Conservation (phyloP, 2,113 vertebrate species). For the Phoxinus phoxinus region DNA sequence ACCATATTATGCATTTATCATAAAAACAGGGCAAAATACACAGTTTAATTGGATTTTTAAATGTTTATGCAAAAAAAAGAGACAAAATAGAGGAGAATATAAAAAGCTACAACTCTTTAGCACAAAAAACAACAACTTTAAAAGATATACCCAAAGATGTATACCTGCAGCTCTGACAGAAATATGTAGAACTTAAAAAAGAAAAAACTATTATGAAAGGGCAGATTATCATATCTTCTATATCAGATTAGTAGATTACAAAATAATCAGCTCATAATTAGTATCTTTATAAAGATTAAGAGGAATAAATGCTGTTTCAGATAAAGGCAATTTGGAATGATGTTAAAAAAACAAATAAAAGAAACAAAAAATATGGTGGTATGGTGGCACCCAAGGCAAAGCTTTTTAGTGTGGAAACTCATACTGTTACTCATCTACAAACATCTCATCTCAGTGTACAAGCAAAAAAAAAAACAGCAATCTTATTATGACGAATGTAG, state of each 20-base stretch:
- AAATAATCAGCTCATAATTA: constrained; percentile 3
- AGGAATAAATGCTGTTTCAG: background rate
- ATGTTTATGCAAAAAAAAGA: background rate
- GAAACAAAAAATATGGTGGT: background rate
- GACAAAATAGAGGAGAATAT: background rate
- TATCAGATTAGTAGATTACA: background rate
- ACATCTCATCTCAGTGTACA: background rate
- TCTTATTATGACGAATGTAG: background rate
- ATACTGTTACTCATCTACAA: background rate
- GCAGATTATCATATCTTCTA: no score
- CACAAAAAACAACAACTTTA: background rate
- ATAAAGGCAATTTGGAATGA: background rate
- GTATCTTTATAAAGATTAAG: background rate
- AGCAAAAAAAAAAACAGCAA: background rate
- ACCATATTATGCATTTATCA: background rate
- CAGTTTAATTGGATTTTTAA: background rate
- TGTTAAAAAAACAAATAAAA: background rate
- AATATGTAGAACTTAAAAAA: background rate
- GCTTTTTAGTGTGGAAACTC: background rate
- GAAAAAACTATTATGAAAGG: background rate
- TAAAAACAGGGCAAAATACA: background rate
- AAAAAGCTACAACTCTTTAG: background rate
- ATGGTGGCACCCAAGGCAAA: background rate
- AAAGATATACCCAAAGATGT: background rate
- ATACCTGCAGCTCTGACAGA: no score